Percentiles rank a stretch among this genome's conserved stretches.
Conservation (phyloP, 1,140 invertebrate genomes). For the Drosophila auraria region DNA sequence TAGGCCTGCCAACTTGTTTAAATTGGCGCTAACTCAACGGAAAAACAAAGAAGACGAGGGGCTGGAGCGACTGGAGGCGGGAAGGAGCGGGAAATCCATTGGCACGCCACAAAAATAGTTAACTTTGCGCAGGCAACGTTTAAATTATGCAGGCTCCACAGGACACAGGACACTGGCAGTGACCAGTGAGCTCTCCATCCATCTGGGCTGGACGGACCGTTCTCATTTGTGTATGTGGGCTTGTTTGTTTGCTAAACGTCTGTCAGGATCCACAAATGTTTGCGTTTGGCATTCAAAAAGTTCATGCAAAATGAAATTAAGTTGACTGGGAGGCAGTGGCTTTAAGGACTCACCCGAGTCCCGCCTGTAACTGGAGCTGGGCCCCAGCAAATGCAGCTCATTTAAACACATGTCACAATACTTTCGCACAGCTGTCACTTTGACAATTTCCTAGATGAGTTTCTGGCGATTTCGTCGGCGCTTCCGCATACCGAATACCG, state of each 20-base stretch:
- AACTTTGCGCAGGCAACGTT: conserved; percentile 67
- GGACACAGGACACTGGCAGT: conserved; percentile 26
- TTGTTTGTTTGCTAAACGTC: conserved; percentile 65
- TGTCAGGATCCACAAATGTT: conserved; percentile 58
- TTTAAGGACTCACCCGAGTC: conserved; percentile 54
- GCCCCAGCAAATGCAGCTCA: conserved; percentile 70
- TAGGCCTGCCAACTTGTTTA: conserved; percentile 63
- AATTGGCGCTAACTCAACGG: conserved; percentile 59
- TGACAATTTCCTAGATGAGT: conserved; percentile 84
- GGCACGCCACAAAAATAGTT: conserved; percentile 74
- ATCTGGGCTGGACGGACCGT: background rate
- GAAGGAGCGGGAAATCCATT: conserved; percentile 50
- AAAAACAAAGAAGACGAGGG: conserved; percentile 21
- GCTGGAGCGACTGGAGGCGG: background rate
- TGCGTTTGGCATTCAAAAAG: conserved; percentile 68
- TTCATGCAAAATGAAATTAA: conserved; percentile 70
- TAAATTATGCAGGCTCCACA: conserved; percentile 74
- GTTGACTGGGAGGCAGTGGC: conserved; percentile 54
- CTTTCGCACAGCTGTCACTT: conserved; percentile 81
- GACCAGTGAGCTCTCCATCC: background rate
- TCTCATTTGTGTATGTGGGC: conserved; percentile 16
- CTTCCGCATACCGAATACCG: conserved; percentile 8
- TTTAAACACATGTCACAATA: conserved; percentile 84
- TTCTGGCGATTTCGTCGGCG: conserved; percentile 59
- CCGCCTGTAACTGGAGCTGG: background rate